A percentile compares a stretch with the other conserved stretches of the same genome.
These are phyloP conservation scores for Luscinia megarhynchos DNA, from an alignment of 2,797 vertebrate species.

Conservation along the genomic window DNA sequence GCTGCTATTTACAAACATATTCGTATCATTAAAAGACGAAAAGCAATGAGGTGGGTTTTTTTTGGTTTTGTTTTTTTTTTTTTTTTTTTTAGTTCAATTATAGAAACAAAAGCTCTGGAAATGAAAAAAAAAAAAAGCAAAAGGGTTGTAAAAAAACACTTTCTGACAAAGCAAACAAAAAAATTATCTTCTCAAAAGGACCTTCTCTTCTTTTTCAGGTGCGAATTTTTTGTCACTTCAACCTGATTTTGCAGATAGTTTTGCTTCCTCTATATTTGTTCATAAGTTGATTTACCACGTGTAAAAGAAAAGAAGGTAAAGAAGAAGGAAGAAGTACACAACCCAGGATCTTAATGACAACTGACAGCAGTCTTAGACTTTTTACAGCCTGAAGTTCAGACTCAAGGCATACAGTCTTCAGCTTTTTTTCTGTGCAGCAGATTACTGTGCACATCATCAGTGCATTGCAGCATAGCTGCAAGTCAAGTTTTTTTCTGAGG, in stretches of 20 bases:
- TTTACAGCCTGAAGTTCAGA: not conserved
- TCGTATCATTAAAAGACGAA: not conserved
- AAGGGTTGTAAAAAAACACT: not conserved
- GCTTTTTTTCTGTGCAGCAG: not conserved
- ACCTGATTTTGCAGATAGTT: not conserved
- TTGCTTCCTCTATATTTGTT: not conserved
- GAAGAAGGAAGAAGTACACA: not conserved
- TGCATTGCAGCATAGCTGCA: not conserved
- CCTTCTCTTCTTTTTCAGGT: not conserved
- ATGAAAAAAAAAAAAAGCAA: accelerated
- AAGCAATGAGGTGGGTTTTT: not conserved
- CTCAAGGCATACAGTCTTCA: not conserved
- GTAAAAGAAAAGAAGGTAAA: not conserved
- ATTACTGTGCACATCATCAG: not conserved
- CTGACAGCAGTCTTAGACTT: not conserved
- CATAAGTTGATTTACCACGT: not conserved
- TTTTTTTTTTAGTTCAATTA: not conserved
- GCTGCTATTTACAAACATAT: not conserved
- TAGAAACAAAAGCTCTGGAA: not conserved
- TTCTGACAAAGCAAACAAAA: not conserved
- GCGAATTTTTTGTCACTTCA: not conserved
- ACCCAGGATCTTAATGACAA: not conserved
- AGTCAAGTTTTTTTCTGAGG: not conserved
- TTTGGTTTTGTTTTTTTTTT: no score
- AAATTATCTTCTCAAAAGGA: not conserved